Conservation (phyloP, 2,888 invertebrate genomes). For the Mystacides longicornis region DNA sequence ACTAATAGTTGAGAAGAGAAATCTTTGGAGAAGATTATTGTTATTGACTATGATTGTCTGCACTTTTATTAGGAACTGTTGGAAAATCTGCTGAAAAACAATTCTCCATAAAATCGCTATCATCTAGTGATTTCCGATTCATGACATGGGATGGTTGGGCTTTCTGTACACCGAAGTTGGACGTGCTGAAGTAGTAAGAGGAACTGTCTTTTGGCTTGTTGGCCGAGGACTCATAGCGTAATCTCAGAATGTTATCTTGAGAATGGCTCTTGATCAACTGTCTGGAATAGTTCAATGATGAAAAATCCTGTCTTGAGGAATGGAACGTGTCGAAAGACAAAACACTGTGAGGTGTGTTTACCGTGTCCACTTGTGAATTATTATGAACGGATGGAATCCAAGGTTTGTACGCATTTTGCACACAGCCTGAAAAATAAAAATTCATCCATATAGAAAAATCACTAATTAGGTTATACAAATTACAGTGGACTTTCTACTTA, state of each 20-base stretch:
- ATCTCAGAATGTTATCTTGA: slow-evolving; percentile 17
- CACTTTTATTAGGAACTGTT: too few relatives aligned
- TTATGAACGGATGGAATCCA: too few relatives aligned
- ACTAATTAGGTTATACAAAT: too few relatives aligned
- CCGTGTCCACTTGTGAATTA: too few relatives aligned
- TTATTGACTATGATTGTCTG: too few relatives aligned
- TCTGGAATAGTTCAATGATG: slow-evolving; percentile 3
- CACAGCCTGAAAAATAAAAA: too few relatives aligned
- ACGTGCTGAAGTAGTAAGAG: neutral
- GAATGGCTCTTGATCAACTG: slow-evolving; percentile 17
- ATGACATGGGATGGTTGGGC: neutral
- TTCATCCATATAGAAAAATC: too few relatives aligned
- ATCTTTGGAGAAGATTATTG: too few relatives aligned
- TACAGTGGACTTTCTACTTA: too few relatives aligned
- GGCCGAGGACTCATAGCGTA: neutral
- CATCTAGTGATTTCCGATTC: neutral
- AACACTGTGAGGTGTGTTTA: slow-evolving; percentile 15
- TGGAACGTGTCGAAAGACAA: slow-evolving; percentile 20
- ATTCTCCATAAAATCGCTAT: neutral
- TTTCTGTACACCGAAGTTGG: neutral
- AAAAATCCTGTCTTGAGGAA: slow-evolving; percentile 10
- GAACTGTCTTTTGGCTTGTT: neutral
- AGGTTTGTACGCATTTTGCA: too few relatives aligned
- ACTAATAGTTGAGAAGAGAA: too few relatives aligned
- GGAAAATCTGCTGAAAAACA: neutral